Evolutionary conservation across 2,888 invertebrate genomes (phyloP).

Genomic region (Andricus quercusramuli): DNA sequence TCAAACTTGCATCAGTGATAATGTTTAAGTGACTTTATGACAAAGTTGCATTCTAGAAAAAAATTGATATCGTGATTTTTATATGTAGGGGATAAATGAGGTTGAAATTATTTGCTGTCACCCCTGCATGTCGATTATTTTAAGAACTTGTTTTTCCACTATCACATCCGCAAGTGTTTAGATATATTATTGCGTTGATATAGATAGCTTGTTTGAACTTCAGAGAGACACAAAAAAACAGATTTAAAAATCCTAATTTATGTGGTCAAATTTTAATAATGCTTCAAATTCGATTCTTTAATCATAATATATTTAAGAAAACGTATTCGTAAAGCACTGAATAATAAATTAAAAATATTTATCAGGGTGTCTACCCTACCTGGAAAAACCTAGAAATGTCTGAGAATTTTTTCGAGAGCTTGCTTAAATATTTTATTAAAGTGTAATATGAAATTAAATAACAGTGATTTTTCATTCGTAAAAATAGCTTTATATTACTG

Average conservation of each 20-base stretch:
- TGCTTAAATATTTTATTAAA: no score
- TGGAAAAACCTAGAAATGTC: no score
- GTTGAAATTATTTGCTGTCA: constrained; percentile 25
- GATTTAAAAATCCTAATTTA: not conserved
- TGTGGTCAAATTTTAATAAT: not conserved
- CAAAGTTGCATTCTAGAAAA: constrained; percentile 4
- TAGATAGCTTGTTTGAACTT: not conserved
- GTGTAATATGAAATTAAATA: no score
- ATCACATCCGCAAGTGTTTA: constrained; percentile 21
- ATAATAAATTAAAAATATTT: no score
- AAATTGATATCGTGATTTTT: constrained; percentile 9
- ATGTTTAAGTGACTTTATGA: constrained; percentile 4
- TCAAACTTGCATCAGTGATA: constrained; percentile 35
- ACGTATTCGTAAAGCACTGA: not conserved
- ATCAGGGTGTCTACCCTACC: no score
- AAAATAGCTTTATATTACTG: no score
- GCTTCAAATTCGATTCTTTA: not conserved
- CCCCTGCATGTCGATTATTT: constrained; percentile 32
- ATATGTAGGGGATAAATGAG: not conserved
- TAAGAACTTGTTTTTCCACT: not conserved
- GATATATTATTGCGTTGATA: constrained; percentile 3
- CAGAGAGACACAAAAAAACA: not conserved
- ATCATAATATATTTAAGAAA: no score
- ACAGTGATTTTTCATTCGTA: no score
- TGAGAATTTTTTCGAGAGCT: no score